Evolutionary conservation across 2,888 invertebrate genomes (phyloP).

Genomic region (Chalcis sispes): DNA sequence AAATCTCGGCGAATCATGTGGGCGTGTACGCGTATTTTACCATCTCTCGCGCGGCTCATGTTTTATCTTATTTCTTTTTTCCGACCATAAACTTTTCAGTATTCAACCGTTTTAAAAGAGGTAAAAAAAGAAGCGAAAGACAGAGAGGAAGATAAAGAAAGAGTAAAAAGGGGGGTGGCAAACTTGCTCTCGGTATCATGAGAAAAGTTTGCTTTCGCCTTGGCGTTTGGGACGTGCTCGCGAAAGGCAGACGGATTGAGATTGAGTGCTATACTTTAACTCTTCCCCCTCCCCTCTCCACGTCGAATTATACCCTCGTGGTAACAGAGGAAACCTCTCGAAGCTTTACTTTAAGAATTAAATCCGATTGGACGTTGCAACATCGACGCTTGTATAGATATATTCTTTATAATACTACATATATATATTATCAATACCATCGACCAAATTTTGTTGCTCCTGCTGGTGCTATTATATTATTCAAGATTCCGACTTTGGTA

Average conservation of each 20-base stretch:
- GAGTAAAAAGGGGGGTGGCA: background rate
- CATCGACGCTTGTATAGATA: background rate
- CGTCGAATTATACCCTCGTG: slow-evolving; percentile 1
- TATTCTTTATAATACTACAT: too few relatives aligned
- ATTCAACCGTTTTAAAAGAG: too few relatives aligned
- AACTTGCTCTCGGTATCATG: background rate
- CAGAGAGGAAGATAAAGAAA: background rate
- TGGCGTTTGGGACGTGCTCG: slow-evolving; percentile 3
- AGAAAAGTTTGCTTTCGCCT: slow-evolving; percentile 35
- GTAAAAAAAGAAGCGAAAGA: background rate
- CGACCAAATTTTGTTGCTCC: background rate
- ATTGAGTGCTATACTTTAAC: slow-evolving; percentile 34
- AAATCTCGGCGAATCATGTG: slow-evolving; percentile 11
- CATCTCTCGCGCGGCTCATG: too few relatives aligned
- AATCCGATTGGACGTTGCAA: slow-evolving; percentile 22
- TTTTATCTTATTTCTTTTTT: too few relatives aligned
- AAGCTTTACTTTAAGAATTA: background rate
- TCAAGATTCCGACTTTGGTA: background rate
- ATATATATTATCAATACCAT: background rate
- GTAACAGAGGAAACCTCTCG: slow-evolving; percentile 8
- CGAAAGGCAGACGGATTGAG: slow-evolving; percentile 19
- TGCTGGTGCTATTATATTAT: background rate
- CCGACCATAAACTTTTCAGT: background rate
- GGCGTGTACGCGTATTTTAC: too few relatives aligned
- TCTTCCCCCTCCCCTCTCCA: background rate